These are phyloP conservation scores for Muschampia plurimacula DNA, from an alignment of 2,888 invertebrate genomes.

Conservation along the genomic window DNA sequence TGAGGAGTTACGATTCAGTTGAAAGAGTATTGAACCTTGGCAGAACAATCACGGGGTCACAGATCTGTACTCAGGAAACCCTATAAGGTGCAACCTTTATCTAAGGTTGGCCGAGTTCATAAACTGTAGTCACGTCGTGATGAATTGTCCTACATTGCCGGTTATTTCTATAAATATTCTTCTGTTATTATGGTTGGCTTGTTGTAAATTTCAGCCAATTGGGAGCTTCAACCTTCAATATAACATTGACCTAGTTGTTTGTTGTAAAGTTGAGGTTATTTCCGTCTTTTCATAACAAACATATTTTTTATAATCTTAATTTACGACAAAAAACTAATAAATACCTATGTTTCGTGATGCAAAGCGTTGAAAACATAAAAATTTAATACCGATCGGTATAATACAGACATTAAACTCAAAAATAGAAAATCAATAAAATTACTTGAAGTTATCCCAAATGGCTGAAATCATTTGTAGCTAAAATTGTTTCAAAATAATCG, in stretches of 20 bases:
- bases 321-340: background rate
- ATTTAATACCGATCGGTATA: background rate
- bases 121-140: background rate
- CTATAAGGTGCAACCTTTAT: slow-evolving; percentile 2
- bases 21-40: background rate
- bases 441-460: background rate
- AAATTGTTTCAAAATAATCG: background rate
- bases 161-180: slow-evolving; percentile 3
- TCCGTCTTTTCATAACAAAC: background rate
- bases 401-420: background rate
- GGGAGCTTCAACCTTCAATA: slow-evolving; percentile 12
- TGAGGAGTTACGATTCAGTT: background rate
- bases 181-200: background rate
- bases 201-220: slow-evolving; percentile 2
- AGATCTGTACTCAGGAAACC: background rate
- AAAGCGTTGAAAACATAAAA: background rate
- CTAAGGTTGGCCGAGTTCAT: background rate
- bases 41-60: background rate
- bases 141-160: background rate
- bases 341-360: background rate
- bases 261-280: background rate
- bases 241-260: slow-evolving; percentile 22
- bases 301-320: background rate
- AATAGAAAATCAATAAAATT: background rate
- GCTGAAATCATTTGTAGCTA: background rate